These are phyloP conservation scores for human DNA, from an alignment of 2,113 vertebrate species.

Conservation along the genomic window GRCh38 chr2:114684001-114684500, in stretches of 20 bases:
- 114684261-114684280: background rate
- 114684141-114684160: background rate
- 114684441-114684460: conserved; percentile 13
- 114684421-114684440: background rate
- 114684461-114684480: background rate
- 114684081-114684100: background rate
- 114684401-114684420: conserved; percentile 39
- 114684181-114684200: rapidly evolving
- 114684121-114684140: background rate
- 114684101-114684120: background rate
- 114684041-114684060: background rate
- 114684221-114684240: background rate
- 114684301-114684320: background rate
- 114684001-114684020: background rate
- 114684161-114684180: background rate
- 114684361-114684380: conserved; percentile 32
- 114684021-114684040: background rate
- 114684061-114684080: background rate
- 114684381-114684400: background rate
- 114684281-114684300: background rate
- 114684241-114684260: background rate
- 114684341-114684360: background rate
- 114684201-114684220: background rate
- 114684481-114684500: background rate
- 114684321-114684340: background rate